These are phyloP conservation scores for Apodemia hepburni DNA, from an alignment of 2,888 invertebrate species.

Conservation along the genomic window DNA sequence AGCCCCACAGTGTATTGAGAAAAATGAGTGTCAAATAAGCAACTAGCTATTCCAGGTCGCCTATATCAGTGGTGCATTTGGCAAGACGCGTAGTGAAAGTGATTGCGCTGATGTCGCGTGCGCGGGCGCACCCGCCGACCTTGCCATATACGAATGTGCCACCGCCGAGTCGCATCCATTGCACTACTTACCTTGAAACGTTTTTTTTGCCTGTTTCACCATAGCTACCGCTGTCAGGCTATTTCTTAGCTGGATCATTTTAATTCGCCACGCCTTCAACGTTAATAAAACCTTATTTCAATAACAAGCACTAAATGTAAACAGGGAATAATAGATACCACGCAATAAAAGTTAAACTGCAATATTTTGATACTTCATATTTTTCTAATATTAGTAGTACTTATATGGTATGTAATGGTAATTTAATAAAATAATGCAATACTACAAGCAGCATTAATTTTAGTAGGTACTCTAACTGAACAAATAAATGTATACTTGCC, in stretches of 20 bases:
- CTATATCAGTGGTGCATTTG: slow-evolving; percentile 52
- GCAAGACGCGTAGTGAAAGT: slow-evolving; percentile 70
- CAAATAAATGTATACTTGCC: no score
- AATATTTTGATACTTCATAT: not conserved
- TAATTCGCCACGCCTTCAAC: not conserved
- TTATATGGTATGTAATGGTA: no score
- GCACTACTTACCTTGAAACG: slow-evolving; percentile 52
- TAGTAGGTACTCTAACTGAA: no score
- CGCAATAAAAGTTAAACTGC: not conserved
- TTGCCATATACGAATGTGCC: slow-evolving; percentile 61
- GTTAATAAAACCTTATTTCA: not conserved
- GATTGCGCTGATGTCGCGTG: slow-evolving; percentile 73
- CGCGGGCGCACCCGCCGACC: slow-evolving; percentile 63
- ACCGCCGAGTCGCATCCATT: slow-evolving; percentile 38
- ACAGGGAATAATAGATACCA: no score
- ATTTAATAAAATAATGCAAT: no score
- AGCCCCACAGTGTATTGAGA: not conserved
- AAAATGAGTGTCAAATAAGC: not conserved
- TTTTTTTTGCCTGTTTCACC: slow-evolving; percentile 48
- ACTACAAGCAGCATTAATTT: no score
- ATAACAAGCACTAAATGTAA: not conserved
- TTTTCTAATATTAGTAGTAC: no score
- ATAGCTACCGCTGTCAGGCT: slow-evolving; percentile 37
- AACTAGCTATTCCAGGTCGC: slow-evolving; percentile 30
- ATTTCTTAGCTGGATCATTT: slow-evolving; percentile 14